phyloP scores from a whole-genome alignment of 2,888 invertebrate genomes.

The Sipha maydis region DNA sequence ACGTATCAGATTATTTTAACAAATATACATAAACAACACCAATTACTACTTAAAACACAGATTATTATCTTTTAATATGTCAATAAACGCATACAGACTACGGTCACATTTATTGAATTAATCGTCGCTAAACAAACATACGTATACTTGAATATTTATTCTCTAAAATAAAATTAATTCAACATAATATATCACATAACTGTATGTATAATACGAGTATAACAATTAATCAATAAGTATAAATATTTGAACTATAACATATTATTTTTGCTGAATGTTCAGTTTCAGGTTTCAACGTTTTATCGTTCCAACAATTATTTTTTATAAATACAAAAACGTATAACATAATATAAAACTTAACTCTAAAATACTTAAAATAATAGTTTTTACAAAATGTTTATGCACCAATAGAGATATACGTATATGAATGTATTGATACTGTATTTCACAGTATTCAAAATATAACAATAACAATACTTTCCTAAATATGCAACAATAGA shows the following conservation, averaged over 20 bases:
- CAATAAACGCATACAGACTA: not conserved
- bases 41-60: not conserved
- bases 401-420: no score
- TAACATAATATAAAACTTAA: not conserved
- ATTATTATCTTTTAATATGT: not conserved
- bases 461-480: no score
- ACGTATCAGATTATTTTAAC: not conserved
- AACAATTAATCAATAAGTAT: not conserved
- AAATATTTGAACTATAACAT: constrained; percentile 10
- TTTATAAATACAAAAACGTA: not conserved
- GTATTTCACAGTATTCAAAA: not conserved
- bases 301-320: not conserved
- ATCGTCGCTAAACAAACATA: no score
- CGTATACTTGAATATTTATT: not conserved
- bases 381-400: not conserved
- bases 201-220: not conserved
- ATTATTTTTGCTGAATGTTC: not conserved
- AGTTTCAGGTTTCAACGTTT: not conserved
- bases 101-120: no score
- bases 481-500: no score
- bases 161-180: not conserved
- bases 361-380: not conserved
- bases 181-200: not conserved
- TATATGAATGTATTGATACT: no score
- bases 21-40: not conserved